Evolutionary conservation across 2,113 vertebrate species (phyloP), one percentile per base, ranked within the genome.

Genomic region (Lepus americanus): DNA sequence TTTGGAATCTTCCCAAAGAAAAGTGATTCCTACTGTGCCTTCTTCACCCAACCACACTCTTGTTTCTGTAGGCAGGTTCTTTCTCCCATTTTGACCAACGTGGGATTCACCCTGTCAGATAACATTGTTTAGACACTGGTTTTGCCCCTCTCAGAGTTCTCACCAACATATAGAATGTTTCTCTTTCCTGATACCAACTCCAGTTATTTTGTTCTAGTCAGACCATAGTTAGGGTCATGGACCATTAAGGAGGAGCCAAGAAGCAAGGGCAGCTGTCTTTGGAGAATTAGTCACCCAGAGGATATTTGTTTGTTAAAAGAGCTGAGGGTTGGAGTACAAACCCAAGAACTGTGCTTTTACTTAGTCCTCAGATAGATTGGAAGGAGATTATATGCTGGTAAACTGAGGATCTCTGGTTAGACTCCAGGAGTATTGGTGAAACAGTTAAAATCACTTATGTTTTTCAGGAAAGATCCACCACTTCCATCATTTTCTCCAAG

Each of bases 1-100:
- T 80, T 87, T 78, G 64, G 55, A 93, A 83, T 66, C 55, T 90
- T 94, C 76, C 66, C 61, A 76, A 39, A 80, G 77, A 81, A 80
- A 74, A 94, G 17, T 66, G 61, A 49, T 53, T 70, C 55, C 29
- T 78, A 13, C 61, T 82, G 25, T 72, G 27, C 61, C 81, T 67
- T 55, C 31, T 55, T 67, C 20, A 49, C 29, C 33, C 33, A 69
- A 14, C n/a, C 63, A 79, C 67, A 49, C 23, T 74, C 86, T 88
- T 91, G 74, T 39, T 78, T 85, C 27, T 61, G 3, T 69, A 77
- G 55, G 27, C 49, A 81, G 0, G 36, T 84, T 90, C 29, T 76
- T 77, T 80, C 59, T 70, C 86, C 74, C 79, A 69, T 36, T 88
- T 79, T 93, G 53, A 64, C 49, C n/a, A 9, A 20, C 19, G 7